Percentiles rank a stretch among this genome's conserved stretches.
phyloP scores from a whole-genome alignment of 2,888 invertebrate species.

The Cosmia trapezina region DNA sequence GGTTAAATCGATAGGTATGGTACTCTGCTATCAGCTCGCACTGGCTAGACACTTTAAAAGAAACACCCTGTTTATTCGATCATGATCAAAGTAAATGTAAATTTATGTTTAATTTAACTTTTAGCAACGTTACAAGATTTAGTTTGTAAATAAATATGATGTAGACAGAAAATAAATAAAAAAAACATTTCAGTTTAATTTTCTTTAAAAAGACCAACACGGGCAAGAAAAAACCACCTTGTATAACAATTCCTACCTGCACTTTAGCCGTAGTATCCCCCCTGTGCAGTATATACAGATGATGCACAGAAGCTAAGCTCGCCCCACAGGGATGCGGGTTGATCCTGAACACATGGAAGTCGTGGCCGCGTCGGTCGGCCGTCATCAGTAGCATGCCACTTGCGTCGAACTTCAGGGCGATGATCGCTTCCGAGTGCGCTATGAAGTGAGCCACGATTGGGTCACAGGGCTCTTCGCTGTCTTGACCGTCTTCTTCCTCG shows the following conservation, averaged over 20 bases:
- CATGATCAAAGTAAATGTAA: not conserved
- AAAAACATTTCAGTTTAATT: not conserved
- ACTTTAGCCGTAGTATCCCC: conserved; percentile 99
- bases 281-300: conserved; percentile 97
- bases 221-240: not conserved
- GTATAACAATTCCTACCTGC: conserved; percentile 85
- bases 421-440: conserved; percentile 96
- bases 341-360: conserved; percentile 98
- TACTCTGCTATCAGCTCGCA: too few species aligned
- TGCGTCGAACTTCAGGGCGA: conserved; percentile 97
- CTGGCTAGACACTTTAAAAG: too few species aligned
- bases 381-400: conserved; percentile 97
- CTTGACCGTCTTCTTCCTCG: conserved; percentile 90
- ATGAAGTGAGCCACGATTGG: conserved; percentile 96
- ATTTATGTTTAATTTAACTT: not conserved
- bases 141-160: not conserved
- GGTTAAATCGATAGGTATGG: too few species aligned
- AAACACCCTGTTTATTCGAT: not conserved
- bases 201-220: not conserved
- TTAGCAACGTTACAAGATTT: not conserved
- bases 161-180: not conserved
- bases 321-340: conserved; percentile 98
- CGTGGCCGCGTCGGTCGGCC: conserved; percentile 97
- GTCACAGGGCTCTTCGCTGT: conserved; percentile 92
- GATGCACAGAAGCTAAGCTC: conserved; percentile 96